Conservation (phyloP, 2,113 vertebrate genomes). For the Recurvirostra avosetta region DNA sequence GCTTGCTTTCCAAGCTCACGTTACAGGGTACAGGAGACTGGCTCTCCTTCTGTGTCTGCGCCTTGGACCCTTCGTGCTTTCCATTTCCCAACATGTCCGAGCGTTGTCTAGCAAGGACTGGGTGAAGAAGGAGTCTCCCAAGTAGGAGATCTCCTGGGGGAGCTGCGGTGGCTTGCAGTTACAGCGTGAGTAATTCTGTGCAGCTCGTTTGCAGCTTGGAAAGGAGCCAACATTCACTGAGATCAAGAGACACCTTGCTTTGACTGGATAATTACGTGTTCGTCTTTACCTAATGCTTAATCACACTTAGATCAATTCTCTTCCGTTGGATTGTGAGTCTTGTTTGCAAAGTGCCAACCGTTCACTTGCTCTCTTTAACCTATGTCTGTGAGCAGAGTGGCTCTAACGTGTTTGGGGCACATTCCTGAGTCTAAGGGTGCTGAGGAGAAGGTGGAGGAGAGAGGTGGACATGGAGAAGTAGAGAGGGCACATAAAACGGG, state of each 20-base stretch:
- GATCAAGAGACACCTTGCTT: slow-evolving; percentile 40
- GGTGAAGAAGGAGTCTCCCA: neutral
- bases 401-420: neutral
- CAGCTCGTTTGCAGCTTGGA: neutral
- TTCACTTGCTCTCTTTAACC: neutral
- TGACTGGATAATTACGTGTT: slow-evolving; percentile 46
- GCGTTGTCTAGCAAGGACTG: neutral
- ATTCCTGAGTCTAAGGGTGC: neutral
- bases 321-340: neutral
- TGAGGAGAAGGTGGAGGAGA: neutral
- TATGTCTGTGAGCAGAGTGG: neutral
- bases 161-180: neutral
- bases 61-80: neutral
- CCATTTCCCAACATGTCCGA: accelerated
- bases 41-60: neutral
- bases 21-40: neutral
- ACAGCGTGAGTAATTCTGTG: neutral
- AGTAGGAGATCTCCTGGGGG: neutral
- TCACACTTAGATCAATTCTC: slow-evolving; percentile 22
- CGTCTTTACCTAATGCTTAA: neutral
- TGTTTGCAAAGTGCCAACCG: neutral
- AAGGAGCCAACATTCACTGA: neutral
- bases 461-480: neutral
- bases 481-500: neutral
- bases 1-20: neutral